phyloP scores from a whole-genome alignment of 2,888 invertebrate genomes.

The Epistrophe grossulariae region DNA sequence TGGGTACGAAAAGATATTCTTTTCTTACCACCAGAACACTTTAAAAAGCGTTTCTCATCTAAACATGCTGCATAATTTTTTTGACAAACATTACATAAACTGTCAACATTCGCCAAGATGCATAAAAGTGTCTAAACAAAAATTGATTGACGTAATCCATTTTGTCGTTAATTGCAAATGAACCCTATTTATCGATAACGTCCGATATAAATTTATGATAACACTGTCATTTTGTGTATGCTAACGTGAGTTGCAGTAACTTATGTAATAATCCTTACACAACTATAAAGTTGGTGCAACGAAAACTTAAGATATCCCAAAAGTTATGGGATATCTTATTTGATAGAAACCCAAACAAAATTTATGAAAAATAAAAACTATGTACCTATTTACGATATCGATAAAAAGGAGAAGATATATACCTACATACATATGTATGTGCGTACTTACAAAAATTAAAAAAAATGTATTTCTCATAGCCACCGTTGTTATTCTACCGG shows the following conservation, averaged over 20 bases:
- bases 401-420: neutral
- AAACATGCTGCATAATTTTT: conserved; percentile 73
- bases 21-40: conserved; percentile 66
- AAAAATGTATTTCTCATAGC: neutral
- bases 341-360: too few species aligned
- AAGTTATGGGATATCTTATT: too few species aligned
- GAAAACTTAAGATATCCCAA: too few species aligned
- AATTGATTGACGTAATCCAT: neutral
- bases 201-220: too few species aligned
- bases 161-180: neutral
- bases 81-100: conserved; percentile 75
- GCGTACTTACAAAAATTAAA: conserved; percentile 26
- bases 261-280: too few species aligned
- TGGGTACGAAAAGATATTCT: neutral
- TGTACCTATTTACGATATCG: neutral
- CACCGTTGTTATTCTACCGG: neutral
- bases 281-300: too few species aligned
- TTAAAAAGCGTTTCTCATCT: conserved; percentile 73
- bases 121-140: conserved; percentile 31
- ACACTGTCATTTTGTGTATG: too few species aligned
- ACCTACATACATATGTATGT: neutral
- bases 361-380: neutral
- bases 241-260: too few species aligned
- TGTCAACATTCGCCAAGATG: neutral
- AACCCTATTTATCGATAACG: too few species aligned